These are phyloP conservation scores for Crenuchus spilurus DNA, from an alignment of 2,797 vertebrate species.

Conservation along the genomic window DNA sequence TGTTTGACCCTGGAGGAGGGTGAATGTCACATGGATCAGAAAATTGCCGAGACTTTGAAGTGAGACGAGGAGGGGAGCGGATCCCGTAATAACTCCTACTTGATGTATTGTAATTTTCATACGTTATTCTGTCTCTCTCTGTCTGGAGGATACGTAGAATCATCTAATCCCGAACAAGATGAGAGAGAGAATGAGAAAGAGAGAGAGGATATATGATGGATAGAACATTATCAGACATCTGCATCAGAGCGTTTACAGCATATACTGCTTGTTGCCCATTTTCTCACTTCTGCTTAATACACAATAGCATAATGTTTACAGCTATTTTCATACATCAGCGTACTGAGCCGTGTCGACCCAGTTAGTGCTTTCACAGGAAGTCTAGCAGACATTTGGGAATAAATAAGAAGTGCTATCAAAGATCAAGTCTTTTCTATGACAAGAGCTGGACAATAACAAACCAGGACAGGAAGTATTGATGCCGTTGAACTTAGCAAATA, in stretches of 20 bases:
- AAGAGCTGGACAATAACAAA: too few species aligned
- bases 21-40: conserved; percentile 98
- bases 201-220: conserved; percentile 43
- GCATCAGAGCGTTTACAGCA: conserved; percentile 51
- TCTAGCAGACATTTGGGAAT: conserved; percentile 19
- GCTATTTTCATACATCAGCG: conserved; percentile 43
- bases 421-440: too few species aligned
- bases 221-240: conserved; percentile 52
- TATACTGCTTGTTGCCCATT: conserved; percentile 54
- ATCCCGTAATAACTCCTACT: conserved; percentile 83
- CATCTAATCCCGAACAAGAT: conserved; percentile 87
- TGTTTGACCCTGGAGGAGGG: conserved; percentile 99
- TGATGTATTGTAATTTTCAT: conserved; percentile 87
- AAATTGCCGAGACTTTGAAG: conserved; percentile 97
- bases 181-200: conserved; percentile 44
- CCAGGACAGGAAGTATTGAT: too few species aligned
- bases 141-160: conserved; percentile 73
- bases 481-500: too few species aligned
- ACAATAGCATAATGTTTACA: conserved; percentile 44
- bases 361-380: conserved; percentile 18
- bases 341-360: conserved; percentile 19
- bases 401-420: neutral
- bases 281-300: conserved; percentile 50
- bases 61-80: conserved; percentile 77
- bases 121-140: conserved; percentile 67